Evolutionary conservation across 37 sponge, comb jelly and placozoan genomes (phyloP).

Genomic region (Corticium candelabrum): DNA sequence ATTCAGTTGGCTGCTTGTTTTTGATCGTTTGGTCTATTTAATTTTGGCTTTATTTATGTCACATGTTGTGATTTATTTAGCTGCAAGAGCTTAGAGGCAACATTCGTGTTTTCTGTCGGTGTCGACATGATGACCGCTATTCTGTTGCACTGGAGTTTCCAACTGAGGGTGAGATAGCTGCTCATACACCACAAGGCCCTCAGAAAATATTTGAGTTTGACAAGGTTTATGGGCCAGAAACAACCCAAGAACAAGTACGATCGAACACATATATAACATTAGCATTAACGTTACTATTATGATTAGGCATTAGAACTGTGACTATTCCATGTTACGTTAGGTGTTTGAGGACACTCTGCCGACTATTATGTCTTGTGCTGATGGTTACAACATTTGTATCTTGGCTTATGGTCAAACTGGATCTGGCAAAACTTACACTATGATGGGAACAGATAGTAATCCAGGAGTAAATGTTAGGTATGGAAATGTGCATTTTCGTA

Average conservation of each 20-base stretch:
- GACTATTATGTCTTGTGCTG: slow-evolving; percentile 58
- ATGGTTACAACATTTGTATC: slow-evolving; percentile 80
- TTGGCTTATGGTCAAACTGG: slow-evolving; percentile 79
- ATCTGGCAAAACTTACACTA: slow-evolving; percentile 81
- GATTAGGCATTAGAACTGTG: neutral
- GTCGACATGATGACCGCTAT: slow-evolving; percentile 45
- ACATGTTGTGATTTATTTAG: slow-evolving; percentile 12
- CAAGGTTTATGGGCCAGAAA: slow-evolving; percentile 36
- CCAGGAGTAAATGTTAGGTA: slow-evolving; percentile 68
- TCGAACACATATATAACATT: neutral
- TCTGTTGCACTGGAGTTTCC: slow-evolving; percentile 29
- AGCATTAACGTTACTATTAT: neutral
- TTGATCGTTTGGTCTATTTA: too few species aligned
- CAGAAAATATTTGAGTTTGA: slow-evolving; percentile 65
- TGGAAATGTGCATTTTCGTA: neutral
- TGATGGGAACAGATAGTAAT: slow-evolving; percentile 54
- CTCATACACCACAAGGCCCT: slow-evolving; percentile 42
- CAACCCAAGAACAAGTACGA: slow-evolving; percentile 60
- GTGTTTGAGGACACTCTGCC: slow-evolving; percentile 70
- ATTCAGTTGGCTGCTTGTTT: too few species aligned
- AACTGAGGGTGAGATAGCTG: slow-evolving; percentile 15
- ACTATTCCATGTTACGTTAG: slow-evolving; percentile 11
- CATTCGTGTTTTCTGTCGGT: slow-evolving; percentile 75
- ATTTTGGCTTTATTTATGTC: too few species aligned
- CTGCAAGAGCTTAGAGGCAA: slow-evolving; percentile 67